A percentile compares a stretch with the other conserved stretches of the same genome.
phyloP scores from a whole-genome alignment of 2,113 vertebrate genomes.

The Hiodon tergisus region DNA sequence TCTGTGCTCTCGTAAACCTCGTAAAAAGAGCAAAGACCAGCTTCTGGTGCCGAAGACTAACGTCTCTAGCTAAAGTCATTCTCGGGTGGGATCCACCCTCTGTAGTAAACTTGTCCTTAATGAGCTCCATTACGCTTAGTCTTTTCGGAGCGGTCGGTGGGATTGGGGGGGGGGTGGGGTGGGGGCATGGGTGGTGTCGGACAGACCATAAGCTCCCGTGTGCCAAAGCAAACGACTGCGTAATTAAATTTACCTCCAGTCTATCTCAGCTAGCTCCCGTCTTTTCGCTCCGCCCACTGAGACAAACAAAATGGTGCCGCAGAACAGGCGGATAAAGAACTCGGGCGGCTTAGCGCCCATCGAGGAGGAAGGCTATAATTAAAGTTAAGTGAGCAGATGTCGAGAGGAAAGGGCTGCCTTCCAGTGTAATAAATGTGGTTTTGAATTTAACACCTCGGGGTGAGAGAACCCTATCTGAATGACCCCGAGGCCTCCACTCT shows the following conservation, averaged over 20 bases:
- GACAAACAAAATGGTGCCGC: slow-evolving; percentile 23
- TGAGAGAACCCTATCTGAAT: slow-evolving; percentile 58
- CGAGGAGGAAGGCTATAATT: slow-evolving; percentile 60
- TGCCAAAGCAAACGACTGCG: slow-evolving; percentile 1
- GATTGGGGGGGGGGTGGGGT: too few species aligned
- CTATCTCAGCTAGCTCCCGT: too few species aligned
- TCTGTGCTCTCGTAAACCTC: too few species aligned
- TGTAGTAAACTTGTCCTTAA: too few species aligned
- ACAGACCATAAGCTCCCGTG: too few species aligned
- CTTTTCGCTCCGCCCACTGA: slow-evolving; percentile 1
- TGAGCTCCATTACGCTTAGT: too few species aligned
- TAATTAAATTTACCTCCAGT: neutral
- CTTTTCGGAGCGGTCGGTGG: too few species aligned
- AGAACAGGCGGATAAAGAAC: slow-evolving; percentile 34
- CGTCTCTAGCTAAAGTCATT: too few species aligned
- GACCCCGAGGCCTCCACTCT: slow-evolving; percentile 53
- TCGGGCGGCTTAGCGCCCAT: slow-evolving; percentile 45
- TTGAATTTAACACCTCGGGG: slow-evolving; percentile 66
- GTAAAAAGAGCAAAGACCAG: too few species aligned
- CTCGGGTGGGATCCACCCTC: too few species aligned
- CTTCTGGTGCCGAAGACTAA: too few species aligned
- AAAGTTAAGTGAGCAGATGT: slow-evolving; percentile 68
- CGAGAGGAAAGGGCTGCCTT: slow-evolving; percentile 57
- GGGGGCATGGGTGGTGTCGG: too few species aligned
- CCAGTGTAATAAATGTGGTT: slow-evolving; percentile 60